Evolutionary conservation across 2,113 vertebrate genomes (phyloP).

Genomic region (Cheirogaleus medius): DNA sequence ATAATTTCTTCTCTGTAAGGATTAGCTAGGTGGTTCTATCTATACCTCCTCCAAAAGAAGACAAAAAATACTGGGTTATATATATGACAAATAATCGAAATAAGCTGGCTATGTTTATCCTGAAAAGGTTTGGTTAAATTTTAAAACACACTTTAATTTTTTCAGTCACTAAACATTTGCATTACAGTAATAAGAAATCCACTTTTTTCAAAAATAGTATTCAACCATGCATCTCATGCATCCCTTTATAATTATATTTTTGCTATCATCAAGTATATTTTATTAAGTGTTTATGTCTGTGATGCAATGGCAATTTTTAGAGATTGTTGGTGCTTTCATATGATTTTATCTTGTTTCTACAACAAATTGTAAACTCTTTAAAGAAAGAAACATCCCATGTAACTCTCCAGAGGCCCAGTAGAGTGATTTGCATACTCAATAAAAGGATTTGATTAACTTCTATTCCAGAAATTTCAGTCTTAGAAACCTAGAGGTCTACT

Average conservation of each 20-base stretch:
- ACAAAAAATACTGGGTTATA: neutral
- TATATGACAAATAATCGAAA: neutral
- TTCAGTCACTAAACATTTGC: neutral
- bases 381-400: neutral
- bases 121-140: neutral
- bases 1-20: neutral
- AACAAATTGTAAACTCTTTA: constrained; percentile 52
- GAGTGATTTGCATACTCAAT: constrained; percentile 65
- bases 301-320: neutral
- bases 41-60: neutral
- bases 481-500: constrained; percentile 50
- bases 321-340: neutral
- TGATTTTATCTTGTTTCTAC: constrained; percentile 5
- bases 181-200: neutral
- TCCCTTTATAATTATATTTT: neutral
- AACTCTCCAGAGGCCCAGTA: neutral
- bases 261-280: neutral
- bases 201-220: neutral
- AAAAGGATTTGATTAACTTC: constrained; percentile 69
- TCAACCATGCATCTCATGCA: neutral
- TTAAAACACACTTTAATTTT: neutral
- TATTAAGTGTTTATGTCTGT: neutral
- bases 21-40: neutral
- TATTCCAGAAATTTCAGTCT: constrained; percentile 63
- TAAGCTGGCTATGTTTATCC: neutral